Evolutionary conservation across 2,888 invertebrate species (phyloP).

Genomic region (Cyaniris semiargus): DNA sequence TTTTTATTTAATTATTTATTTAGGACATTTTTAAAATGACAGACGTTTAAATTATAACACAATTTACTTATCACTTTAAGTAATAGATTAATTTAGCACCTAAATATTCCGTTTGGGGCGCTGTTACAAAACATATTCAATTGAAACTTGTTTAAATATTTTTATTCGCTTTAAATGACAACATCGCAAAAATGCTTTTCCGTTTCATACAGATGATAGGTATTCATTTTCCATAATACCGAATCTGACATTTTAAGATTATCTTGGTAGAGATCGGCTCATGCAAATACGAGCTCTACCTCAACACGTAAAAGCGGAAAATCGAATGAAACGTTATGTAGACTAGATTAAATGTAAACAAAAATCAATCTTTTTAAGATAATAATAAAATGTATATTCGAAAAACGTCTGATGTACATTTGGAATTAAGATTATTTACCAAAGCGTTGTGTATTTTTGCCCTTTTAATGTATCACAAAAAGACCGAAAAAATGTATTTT

Average conservation of each 20-base stretch:
- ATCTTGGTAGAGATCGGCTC: background rate
- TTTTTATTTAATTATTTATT: too few species aligned
- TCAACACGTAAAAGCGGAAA: background rate
- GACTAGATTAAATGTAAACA: background rate
- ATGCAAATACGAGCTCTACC: background rate
- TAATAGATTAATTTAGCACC: too few species aligned
- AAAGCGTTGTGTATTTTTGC: background rate
- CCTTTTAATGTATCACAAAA: background rate
- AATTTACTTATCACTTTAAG: too few species aligned
- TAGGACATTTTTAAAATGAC: too few species aligned
- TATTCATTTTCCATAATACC: slow-evolving; percentile 14
- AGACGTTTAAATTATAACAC: too few species aligned
- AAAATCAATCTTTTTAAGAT: background rate
- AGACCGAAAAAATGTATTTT: background rate
- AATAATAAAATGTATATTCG: background rate
- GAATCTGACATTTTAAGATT: background rate
- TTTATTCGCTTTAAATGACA: background rate
- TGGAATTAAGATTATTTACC: background rate
- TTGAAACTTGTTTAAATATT: background rate
- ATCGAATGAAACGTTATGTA: background rate
- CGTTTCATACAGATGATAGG: background rate
- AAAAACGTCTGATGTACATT: background rate
- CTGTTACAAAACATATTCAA: too few species aligned
- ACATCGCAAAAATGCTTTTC: background rate
- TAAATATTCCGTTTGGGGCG: too few species aligned